Percentiles rank a stretch among this genome's conserved stretches.
Conservation (phyloP, 2,797 vertebrate species). For the Micrastur ruficollis region DNA sequence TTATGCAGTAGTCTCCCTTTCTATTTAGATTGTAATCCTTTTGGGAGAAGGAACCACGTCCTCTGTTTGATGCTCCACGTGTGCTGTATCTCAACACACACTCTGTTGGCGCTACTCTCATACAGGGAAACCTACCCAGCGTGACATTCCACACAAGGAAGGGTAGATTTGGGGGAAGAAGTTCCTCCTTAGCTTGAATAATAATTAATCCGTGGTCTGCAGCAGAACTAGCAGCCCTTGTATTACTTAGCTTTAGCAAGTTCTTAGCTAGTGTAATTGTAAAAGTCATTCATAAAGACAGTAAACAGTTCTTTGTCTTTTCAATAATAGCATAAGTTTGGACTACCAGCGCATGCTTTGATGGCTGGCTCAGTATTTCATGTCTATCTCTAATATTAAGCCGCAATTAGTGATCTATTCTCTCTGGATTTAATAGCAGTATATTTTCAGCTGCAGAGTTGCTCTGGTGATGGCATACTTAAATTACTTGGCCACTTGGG, state of each 20-base stretch:
- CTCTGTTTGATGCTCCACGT: not conserved
- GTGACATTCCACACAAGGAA: not conserved
- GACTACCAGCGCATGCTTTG: not conserved
- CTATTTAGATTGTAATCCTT: not conserved
- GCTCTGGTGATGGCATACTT: conserved; percentile 64
- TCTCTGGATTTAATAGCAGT: conserved; percentile 57
- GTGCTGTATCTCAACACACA: not conserved
- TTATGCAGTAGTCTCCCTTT: not conserved
- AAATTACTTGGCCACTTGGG: conserved; percentile 61
- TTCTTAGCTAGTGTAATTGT: not conserved
- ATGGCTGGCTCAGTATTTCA: conserved; percentile 14
- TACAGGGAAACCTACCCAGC: not conserved
- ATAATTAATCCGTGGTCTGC: not conserved
- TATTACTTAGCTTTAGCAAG: not conserved
- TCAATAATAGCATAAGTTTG: not conserved
- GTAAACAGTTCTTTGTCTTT: not conserved
- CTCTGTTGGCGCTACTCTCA: not conserved
- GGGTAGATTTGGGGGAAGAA: not conserved
- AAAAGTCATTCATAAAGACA: not conserved
- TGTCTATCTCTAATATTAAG: conserved; percentile 52
- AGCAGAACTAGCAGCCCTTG: not conserved
- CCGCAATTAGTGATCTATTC: conserved; percentile 64
- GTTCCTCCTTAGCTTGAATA: not conserved
- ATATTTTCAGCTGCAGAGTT: conserved; percentile 62
- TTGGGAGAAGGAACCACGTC: not conserved